A percentile compares a stretch with the other conserved stretches of the same genome.
Evolutionary conservation across 2,888 invertebrate species (phyloP).

Genomic region (Diaprepes abbreviatus): DNA sequence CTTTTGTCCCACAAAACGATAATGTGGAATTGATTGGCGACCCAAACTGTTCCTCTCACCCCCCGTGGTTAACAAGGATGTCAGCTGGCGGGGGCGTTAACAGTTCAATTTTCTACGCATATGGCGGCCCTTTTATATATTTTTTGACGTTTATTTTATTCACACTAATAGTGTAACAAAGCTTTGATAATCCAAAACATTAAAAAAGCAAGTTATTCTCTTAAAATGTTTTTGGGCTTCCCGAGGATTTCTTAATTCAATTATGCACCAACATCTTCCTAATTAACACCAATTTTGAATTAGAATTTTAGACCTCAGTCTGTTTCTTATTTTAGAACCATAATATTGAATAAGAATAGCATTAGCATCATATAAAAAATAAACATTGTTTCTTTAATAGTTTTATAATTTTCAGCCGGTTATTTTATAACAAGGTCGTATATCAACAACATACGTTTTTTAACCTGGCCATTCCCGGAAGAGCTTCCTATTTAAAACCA

Average conservation of each 20-base stretch:
- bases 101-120: slow-evolving; percentile 41
- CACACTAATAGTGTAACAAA: not conserved
- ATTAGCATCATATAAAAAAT: no score
- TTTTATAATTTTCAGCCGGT: not conserved
- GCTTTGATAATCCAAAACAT: no score
- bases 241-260: no score
- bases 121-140: slow-evolving; percentile 42
- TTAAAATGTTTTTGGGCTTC: no score
- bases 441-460: slow-evolving; percentile 13
- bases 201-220: no score
- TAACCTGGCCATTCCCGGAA: slow-evolving; percentile 44
- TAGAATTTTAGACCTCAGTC: no score
- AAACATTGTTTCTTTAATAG: not conserved
- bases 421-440: not conserved
- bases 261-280: no score
- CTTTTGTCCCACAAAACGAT: slow-evolving; percentile 37
- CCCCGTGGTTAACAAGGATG: slow-evolving; percentile 43
- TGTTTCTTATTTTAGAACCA: no score
- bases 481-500: slow-evolving; percentile 48
- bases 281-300: no score
- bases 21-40: slow-evolving; percentile 65
- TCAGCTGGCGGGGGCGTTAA: slow-evolving; percentile 49
- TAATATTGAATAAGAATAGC: no score
- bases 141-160: not conserved
- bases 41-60: slow-evolving; percentile 49